Evolutionary conservation across 2,888 invertebrate genomes (phyloP).

Genomic region (Nymphalis urticae): DNA sequence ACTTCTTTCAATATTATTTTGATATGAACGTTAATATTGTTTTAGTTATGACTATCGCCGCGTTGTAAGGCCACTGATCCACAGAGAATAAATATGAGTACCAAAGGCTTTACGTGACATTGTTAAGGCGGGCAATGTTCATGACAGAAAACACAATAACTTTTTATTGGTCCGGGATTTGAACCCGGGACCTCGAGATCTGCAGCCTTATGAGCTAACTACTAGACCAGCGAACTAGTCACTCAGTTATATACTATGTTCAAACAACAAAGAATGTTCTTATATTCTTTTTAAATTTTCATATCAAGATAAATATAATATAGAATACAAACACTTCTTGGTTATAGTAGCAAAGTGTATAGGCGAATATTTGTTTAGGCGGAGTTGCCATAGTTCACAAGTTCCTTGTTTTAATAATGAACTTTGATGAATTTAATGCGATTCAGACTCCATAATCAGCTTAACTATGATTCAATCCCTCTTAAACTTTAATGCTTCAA

Average conservation of each 20-base stretch:
- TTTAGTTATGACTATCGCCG: not conserved
- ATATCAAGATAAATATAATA: not conserved
- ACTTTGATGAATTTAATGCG: constrained; percentile 42
- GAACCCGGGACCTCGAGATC: no score
- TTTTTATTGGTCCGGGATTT: no score
- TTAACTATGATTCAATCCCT: constrained; percentile 36
- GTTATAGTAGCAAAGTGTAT: not conserved
- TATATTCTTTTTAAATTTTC: no score
- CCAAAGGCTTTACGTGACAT: no score
- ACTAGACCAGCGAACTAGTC: no score
- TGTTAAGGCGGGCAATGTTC: no score
- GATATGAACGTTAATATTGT: not conserved
- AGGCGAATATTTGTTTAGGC: constrained; percentile 23
- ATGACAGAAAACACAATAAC: no score
- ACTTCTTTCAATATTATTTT: not conserved
- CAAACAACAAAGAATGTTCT: no score
- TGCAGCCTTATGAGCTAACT: no score
- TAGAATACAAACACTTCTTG: not conserved
- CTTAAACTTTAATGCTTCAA: constrained; percentile 31
- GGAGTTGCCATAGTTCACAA: constrained; percentile 32
- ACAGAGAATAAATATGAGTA: no score
- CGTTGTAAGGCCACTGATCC: no score
- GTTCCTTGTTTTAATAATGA: constrained; percentile 34
- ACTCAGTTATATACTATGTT: no score
- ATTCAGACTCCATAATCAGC: constrained; percentile 37